Evolutionary conservation across 2,113 vertebrate genomes (phyloP).

Genomic region (Ptychochromis oligacanthus): DNA sequence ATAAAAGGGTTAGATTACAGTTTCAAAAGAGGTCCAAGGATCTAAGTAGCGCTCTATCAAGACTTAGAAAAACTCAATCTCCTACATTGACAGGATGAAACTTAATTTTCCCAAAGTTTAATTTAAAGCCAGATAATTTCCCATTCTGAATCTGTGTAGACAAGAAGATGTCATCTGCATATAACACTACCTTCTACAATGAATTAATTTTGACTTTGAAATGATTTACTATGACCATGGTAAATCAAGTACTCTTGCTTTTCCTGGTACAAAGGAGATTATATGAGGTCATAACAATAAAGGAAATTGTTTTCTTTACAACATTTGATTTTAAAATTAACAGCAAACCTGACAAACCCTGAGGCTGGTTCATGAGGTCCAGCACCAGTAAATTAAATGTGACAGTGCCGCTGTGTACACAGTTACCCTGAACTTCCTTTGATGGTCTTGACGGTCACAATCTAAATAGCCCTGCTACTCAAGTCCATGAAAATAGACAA

Average conservation of each 20-base stretch:
- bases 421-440: background rate
- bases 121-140: background rate
- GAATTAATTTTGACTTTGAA: too few relatives aligned
- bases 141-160: too few relatives aligned
- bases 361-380: background rate
- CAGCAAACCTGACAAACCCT: background rate
- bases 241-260: background rate
- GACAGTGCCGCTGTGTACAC: background rate
- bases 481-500: background rate
- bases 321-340: background rate
- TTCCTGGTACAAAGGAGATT: background rate
- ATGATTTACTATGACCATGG: background rate
- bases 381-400: background rate
- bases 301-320: background rate
- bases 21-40: background rate
- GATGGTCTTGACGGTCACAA: background rate
- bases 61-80: background rate
- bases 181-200: background rate
- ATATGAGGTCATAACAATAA: background rate
- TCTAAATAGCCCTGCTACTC: background rate
- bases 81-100: background rate
- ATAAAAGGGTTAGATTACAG: background rate
- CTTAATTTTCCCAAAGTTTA: background rate
- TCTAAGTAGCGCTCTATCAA: background rate
- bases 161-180: background rate